Conservation (phyloP, 1,140 invertebrate genomes). For the Lucilia sericata region DNA sequence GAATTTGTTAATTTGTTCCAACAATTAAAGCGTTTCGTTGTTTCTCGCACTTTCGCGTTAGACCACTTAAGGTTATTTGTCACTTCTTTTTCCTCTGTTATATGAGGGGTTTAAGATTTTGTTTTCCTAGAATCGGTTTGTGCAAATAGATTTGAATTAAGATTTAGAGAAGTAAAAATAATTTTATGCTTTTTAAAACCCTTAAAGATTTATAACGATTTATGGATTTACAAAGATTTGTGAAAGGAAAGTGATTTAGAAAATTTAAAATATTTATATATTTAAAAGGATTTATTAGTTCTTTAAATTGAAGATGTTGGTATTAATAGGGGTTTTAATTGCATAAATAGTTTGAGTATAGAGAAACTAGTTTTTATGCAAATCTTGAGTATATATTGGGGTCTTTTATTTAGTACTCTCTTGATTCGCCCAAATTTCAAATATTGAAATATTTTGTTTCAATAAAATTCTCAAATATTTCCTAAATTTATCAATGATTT, state of each 20-base stretch:
- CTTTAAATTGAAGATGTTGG: no score
- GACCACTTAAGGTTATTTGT: conserved; percentile 31
- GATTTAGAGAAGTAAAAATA: neutral
- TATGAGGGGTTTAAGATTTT: neutral
- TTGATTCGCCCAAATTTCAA: no score
- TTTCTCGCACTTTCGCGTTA: conserved; percentile 25
- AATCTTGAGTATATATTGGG: no score
- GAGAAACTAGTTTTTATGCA: no score
- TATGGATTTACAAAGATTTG: neutral
- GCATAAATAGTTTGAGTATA: no score
- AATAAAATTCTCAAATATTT: no score
- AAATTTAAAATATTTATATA: neutral
- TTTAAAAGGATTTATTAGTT: neutral
- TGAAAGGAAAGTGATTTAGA: neutral
- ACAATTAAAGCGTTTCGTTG: conserved; percentile 1
- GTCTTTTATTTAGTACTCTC: no score
- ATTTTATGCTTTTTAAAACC: neutral
- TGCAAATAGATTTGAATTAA: conserved; percentile 26
- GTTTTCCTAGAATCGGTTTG: neutral
- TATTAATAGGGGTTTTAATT: no score
- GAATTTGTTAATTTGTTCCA: neutral
- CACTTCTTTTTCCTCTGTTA: neutral
- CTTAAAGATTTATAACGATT: conserved; percentile 31
- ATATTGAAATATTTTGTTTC: no score
- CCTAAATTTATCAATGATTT: no score